These are phyloP conservation scores for Tursiops truncatus DNA, from an alignment of 2,113 vertebrate species.

Conservation along the genomic window DNA sequence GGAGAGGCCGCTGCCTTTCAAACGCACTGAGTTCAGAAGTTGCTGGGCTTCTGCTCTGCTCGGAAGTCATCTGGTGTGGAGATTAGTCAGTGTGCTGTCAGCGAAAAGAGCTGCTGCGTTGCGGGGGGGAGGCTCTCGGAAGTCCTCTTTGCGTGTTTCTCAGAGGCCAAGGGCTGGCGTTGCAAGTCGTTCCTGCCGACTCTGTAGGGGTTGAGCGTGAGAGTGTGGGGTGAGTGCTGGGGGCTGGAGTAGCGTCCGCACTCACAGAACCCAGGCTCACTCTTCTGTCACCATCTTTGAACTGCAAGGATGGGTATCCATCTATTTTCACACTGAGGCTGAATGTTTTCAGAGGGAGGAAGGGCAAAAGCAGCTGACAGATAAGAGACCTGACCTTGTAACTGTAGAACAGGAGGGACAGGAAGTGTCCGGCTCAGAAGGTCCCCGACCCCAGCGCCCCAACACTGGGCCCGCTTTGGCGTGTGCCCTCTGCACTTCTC, in stretches of 20 bases:
- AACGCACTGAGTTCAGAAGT: not conserved
- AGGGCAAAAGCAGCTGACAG: slow-evolving; percentile 25
- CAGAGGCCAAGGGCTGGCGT: not conserved
- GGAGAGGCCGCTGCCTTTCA: not conserved
- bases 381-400: slow-evolving; percentile 47
- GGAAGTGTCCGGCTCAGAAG: not conserved
- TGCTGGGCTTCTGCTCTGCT: not conserved
- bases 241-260: not conserved
- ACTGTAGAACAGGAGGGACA: not conserved
- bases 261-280: not conserved
- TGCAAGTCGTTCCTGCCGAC: not conserved
- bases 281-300: not conserved
- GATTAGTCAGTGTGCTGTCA: not conserved
- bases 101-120: not conserved
- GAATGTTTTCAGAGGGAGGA: slow-evolving; percentile 28
- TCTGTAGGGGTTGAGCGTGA: not conserved
- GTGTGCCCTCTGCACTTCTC: not conserved
- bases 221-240: not conserved
- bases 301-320: not conserved
- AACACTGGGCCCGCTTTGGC: not conserved
- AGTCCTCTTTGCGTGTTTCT: not conserved
- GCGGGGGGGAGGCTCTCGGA: not conserved
- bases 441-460: not conserved
- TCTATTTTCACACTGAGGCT: not conserved
- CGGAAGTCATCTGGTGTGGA: not conserved